Evolutionary conservation across 2,113 vertebrate species (phyloP).

Genomic region (Scomber colias): DNA sequence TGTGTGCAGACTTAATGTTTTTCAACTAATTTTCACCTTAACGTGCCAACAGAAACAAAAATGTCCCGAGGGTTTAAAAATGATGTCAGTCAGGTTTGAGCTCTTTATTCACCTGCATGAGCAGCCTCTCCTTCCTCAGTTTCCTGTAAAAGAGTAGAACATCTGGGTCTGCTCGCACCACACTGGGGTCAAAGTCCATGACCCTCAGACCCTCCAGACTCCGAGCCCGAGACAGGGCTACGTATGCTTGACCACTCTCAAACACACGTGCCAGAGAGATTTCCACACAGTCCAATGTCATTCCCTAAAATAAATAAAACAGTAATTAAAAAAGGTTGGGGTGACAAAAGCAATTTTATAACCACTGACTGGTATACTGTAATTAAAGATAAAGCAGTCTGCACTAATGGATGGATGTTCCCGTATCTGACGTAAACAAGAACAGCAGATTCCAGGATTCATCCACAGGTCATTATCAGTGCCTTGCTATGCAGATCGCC

Average conservation of each 20-base stretch:
- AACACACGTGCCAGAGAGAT: conserved; percentile 95
- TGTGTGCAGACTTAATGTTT: too few species aligned
- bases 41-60: not conserved
- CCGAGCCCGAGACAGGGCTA: conserved; percentile 93
- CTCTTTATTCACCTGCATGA: conserved; percentile 81
- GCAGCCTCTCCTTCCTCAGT: conserved; percentile 82
- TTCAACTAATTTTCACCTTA: too few species aligned
- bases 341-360: not conserved
- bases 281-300: conserved; percentile 94
- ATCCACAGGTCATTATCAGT: too few species aligned
- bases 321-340: not conserved
- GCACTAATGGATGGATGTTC: too few species aligned
- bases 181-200: conserved; percentile 92
- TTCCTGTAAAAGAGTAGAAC: conserved; percentile 91
- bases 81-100: not conserved
- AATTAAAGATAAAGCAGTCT: not conserved
- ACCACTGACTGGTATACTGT: not conserved
- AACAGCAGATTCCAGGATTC: too few species aligned
- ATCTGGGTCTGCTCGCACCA: conserved; percentile 90
- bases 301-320: conserved; percentile 82
- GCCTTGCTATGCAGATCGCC: too few species aligned
- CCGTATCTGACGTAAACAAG: too few species aligned
- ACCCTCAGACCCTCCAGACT: conserved; percentile 92
- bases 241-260: conserved; percentile 95
- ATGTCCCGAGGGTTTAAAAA: too few species aligned